Evolutionary conservation across 2,797 vertebrate genomes (phyloP).

Genomic region (Calcarius lapponicus): DNA sequence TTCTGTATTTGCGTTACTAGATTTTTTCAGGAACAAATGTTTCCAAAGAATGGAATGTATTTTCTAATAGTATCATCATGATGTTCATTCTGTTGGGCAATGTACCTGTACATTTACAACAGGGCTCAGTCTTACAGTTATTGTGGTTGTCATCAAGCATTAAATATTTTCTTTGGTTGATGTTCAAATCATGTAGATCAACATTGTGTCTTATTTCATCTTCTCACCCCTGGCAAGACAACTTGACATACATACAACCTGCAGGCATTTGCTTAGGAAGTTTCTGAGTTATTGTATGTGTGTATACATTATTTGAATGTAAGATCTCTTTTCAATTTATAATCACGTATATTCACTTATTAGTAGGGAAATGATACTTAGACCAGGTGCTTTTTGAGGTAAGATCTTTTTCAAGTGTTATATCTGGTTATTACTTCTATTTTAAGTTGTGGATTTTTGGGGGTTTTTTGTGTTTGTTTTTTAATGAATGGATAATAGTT

Average conservation of each 20-base stretch:
- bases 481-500: background rate
- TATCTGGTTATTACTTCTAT: background rate
- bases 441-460: background rate
- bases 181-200: background rate
- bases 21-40: background rate
- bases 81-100: background rate
- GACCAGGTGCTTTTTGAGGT: background rate
- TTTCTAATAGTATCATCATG: background rate
- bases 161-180: background rate
- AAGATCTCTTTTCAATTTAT: background rate
- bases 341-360: background rate
- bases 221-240: background rate
- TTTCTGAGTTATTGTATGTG: background rate
- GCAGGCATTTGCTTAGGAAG: background rate
- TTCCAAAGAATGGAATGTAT: background rate
- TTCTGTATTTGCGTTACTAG: background rate
- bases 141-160: background rate
- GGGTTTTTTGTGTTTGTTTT: background rate
- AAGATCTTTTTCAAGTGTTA: background rate
- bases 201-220: background rate
- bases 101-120: background rate
- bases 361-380: background rate
- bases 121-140: background rate
- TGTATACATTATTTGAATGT: background rate
- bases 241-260: background rate